Evolutionary conservation across 2,797 vertebrate genomes (phyloP), one percentile per base, ranked within the genome.

Genomic region (Petrocephalus sullivani): DNA sequence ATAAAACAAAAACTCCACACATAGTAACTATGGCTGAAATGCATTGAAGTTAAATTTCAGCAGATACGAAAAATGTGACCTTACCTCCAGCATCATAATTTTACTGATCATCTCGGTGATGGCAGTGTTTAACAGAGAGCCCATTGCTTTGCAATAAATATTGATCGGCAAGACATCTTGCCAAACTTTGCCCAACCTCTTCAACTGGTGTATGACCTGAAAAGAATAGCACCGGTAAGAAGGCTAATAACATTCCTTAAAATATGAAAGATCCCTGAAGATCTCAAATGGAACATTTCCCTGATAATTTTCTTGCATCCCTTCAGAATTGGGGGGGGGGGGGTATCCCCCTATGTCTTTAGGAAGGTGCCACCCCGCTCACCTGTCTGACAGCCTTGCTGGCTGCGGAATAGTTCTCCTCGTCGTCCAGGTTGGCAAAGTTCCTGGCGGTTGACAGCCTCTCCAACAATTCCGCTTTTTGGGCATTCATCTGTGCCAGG

Each of bases 101-200:
- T 97, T 97, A 89, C 92, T 86, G 33, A 97, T 96, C 56, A 99
- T 93, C 91, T 99, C 98, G 0, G 94, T 60, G 88, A 99, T 94
- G 9, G 97, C 97, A 0, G 97, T 97, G 94, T 97, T 99, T 85
- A 99, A 96, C 0, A 99, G 90, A 46, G 95, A 97, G 7, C 98
- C 98, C 96, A 99, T 96, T 0, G 98, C 97, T 94, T 98, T 98
- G 93, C 98, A 99, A 90, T 99, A 99, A 83, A 98, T 95, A 2
- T 94, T 97, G 87, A 98, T 97, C 0, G 98, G 98, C 0, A 99
- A 95, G 19, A 99, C 97, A 2, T 98, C 98, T 92, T 99, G 98
- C 98, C 98, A 99, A 89, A 99, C 97, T 0, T 95, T 95, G 7
- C 98, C 98, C 91, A 99, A 92, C 86, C 97, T 96, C 91, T 96